Percentiles rank a stretch among this genome's conserved stretches.
Conservation (phyloP, 2,797 vertebrate genomes). For the Acanthurus leucopareius region DNA sequence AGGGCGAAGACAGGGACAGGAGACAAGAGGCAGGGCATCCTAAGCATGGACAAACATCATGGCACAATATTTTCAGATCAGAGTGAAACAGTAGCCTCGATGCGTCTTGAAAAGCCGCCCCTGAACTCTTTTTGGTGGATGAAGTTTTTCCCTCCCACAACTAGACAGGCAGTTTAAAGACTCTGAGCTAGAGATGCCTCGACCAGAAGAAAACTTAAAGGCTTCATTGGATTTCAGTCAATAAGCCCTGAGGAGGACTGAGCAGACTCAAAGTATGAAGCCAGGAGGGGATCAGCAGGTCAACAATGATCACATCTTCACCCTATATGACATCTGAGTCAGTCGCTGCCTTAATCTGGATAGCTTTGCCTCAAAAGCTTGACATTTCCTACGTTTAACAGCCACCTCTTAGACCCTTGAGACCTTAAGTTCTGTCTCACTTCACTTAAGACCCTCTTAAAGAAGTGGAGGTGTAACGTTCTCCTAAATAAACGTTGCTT, state of each 20-base stretch:
- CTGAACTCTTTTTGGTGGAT: slow-evolving; percentile 47
- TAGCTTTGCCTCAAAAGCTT: slow-evolving; percentile 17
- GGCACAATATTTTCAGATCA: background rate
- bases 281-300: background rate
- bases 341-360: background rate
- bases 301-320: slow-evolving; percentile 32
- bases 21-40: too few species aligned
- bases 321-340: slow-evolving; percentile 15
- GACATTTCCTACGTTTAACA: background rate
- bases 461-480: background rate
- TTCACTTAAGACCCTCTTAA: background rate
- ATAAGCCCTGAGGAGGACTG: slow-evolving; percentile 19
- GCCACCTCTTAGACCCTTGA: slow-evolving; percentile 1
- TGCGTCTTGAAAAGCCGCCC: slow-evolving; percentile 39
- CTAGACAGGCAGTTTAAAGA: slow-evolving; percentile 51
- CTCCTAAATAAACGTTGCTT: background rate
- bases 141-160: slow-evolving; percentile 29
- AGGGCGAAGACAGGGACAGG: too few species aligned
- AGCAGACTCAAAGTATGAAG: slow-evolving; percentile 25
- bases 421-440: background rate
- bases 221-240: slow-evolving; percentile 44
- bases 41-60: too few species aligned
- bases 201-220: slow-evolving; percentile 45
- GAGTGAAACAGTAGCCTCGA: slow-evolving; percentile 5
- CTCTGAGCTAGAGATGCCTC: slow-evolving; percentile 37